Conservation (phyloP, 2,888 invertebrate genomes). For the Chironomus riparius region DNA sequence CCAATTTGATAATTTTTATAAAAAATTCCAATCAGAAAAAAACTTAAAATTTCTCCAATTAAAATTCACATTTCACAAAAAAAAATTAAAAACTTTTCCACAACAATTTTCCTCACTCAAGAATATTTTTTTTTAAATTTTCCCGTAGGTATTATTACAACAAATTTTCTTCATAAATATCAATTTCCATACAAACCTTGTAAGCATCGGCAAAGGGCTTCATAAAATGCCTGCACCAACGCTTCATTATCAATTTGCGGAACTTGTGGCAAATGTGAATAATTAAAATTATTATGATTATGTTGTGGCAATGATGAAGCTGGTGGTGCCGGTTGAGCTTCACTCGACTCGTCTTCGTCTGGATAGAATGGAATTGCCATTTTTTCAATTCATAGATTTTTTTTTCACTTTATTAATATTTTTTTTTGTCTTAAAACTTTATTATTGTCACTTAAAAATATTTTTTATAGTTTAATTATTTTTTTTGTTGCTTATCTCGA, state of each 20-base stretch:
- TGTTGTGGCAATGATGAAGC: slow-evolving; percentile 12
- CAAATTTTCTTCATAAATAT: too few relatives aligned
- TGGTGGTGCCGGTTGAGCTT: slow-evolving; percentile 37
- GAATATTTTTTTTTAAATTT: too few relatives aligned
- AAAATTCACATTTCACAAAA: too few relatives aligned
- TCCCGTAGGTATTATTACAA: too few relatives aligned
- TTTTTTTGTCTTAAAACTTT: background rate
- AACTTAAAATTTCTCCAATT: too few relatives aligned
- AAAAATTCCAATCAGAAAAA: too few relatives aligned
- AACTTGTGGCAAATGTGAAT: background rate
- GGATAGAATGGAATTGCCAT: slow-evolving; percentile 44
- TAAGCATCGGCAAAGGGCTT: slow-evolving; percentile 36
- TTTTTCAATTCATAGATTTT: slow-evolving; percentile 3
- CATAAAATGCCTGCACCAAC: slow-evolving; percentile 40
- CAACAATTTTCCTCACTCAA: too few relatives aligned
- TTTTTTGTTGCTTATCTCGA: background rate
- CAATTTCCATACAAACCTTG: slow-evolving; percentile 4
- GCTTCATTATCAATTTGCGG: slow-evolving; percentile 36
- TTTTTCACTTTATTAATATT: background rate
- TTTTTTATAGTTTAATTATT: background rate
- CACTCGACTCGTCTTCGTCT: slow-evolving; percentile 33
- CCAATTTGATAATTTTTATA: too few relatives aligned
- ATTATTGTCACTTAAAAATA: background rate
- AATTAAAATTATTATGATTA: background rate
- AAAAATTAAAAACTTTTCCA: too few relatives aligned